Percentiles rank a stretch among this genome's conserved stretches.
Conservation (phyloP, 1,140 invertebrate genomes). For the Euura lappo region DNA sequence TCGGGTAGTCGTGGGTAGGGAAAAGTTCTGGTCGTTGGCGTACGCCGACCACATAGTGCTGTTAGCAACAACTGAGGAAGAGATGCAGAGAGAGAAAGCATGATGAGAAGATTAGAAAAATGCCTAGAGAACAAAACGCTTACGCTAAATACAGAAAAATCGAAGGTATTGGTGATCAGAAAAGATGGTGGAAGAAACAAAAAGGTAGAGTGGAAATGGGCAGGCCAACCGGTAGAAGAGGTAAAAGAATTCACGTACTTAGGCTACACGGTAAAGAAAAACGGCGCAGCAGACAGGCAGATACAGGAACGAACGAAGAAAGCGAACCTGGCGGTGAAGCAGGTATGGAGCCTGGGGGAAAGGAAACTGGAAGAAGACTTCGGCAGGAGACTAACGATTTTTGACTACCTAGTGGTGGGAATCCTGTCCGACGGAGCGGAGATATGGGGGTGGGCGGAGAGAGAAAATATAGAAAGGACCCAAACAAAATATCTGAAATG, state of each 20-base stretch:
- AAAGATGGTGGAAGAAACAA: constrained; percentile 11
- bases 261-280: constrained; percentile 3
- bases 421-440: neutral
- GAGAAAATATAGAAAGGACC: constrained; percentile 10
- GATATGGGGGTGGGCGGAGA: constrained; percentile 18
- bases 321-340: neutral
- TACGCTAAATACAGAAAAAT: constrained; percentile 12
- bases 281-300: neutral
- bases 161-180: constrained; percentile 13
- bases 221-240: constrained; percentile 3
- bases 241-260: constrained; percentile 20
- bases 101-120: constrained; percentile 15
- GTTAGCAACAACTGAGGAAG: constrained; percentile 10
- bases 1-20: constrained; percentile 9
- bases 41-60: neutral
- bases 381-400: constrained; percentile 10
- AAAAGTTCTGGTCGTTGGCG: constrained; percentile 8
- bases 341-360: constrained; percentile 16
- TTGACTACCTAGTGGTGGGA: neutral
- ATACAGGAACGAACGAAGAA: neutral
- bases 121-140: constrained; percentile 14
- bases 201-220: neutral
- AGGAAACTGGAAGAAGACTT: constrained; percentile 3
- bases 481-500: constrained; percentile 18
- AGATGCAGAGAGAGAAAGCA: constrained; percentile 19